Evolutionary conservation across 2,797 vertebrate genomes (phyloP), one percentile per base, ranked within the genome.

Genomic region (Myoxocephalus aenaeus): DNA sequence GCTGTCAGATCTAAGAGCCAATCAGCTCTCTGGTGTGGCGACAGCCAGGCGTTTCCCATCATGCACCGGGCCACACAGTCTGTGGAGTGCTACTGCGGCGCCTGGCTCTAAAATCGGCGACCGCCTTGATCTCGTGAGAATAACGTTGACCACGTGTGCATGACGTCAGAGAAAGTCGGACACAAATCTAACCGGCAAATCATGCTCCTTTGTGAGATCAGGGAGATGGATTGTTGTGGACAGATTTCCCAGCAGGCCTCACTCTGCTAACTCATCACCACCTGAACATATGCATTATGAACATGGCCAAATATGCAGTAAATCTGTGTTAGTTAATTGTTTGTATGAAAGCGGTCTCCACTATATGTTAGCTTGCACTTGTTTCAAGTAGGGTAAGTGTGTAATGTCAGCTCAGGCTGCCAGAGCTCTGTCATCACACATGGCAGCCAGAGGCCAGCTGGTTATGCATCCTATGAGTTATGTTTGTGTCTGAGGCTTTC

Each of bases 401-500:
- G 38, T 63, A 70, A 70, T 59, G 46, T 77, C 18, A 51, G 73
- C 58, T 75, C 44, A n/a, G 67, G 58, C 63, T 69, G 66, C 79
- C 85, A 75, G 65, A 71, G 64, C 76, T 57, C 83, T 79, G 51
- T 73, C 65, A 80, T 82, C 74, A 59, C 17, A 53, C 70, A 56
- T 69, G 59, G 53, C 65, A 75, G 73, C 70, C 76, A 63, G 54
- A 65, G 57, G 64, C 59, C 71, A 71, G 75, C 79, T 72, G 69
- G 38, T 82, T 77, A 80, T 78, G 75, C 20, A 59, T 64, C 64
- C 38, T 46, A 32, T 64, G 81, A 81, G 36, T 77, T 75, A n/a
- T 75, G 59, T 79, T 79, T 75, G 75, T 83, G 70, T 83, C 68
- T 29, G 51, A 75, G 71, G 77, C 58, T 88, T 89, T 89, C 36